A percentile compares a stretch with the other conserved stretches of the same genome.
Evolutionary conservation across 2,888 invertebrate genomes (phyloP).

Genomic region (Drosophila longiperda): DNA sequence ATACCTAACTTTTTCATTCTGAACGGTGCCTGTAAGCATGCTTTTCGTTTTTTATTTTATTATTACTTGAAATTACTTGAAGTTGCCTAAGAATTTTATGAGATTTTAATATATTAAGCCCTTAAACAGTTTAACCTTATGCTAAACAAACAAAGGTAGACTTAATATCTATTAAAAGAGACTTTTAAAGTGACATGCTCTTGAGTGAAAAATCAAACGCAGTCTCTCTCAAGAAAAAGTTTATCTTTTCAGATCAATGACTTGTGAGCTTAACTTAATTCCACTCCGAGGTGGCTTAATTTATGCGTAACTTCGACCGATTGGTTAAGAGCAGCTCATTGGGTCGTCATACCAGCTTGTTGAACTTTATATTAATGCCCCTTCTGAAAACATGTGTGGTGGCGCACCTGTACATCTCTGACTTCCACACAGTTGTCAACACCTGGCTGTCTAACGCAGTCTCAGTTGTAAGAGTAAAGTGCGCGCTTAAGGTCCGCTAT

Average conservation of each 20-base stretch:
- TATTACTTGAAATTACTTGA: background rate
- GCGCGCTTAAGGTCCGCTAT: constrained; percentile 32
- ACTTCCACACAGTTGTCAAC: constrained; percentile 36
- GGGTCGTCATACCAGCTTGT: constrained; percentile 29
- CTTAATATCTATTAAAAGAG: background rate
- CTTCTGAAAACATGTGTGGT: constrained; percentile 26
- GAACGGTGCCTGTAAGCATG: background rate
- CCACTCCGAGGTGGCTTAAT: constrained; percentile 26
- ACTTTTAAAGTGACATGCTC: background rate
- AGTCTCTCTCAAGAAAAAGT: background rate
- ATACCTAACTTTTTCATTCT: background rate
- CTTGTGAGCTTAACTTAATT: constrained; percentile 11
- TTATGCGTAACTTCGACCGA: constrained; percentile 35
- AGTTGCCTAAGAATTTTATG: too few relatives aligned
- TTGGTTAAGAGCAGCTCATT: constrained; percentile 32
- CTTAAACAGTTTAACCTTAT: background rate
- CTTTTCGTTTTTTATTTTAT: background rate
- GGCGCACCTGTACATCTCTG: constrained; percentile 53
- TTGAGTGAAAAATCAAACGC: background rate
- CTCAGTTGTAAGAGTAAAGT: constrained; percentile 53
- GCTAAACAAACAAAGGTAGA: background rate
- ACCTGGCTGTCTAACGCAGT: constrained; percentile 34
- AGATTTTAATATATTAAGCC: background rate
- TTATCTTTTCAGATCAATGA: constrained; percentile 15
- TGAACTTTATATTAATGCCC: constrained; percentile 51